Evolutionary conservation across 2,888 invertebrate species (phyloP).

Genomic region (Nephrotoma flavescens): DNA sequence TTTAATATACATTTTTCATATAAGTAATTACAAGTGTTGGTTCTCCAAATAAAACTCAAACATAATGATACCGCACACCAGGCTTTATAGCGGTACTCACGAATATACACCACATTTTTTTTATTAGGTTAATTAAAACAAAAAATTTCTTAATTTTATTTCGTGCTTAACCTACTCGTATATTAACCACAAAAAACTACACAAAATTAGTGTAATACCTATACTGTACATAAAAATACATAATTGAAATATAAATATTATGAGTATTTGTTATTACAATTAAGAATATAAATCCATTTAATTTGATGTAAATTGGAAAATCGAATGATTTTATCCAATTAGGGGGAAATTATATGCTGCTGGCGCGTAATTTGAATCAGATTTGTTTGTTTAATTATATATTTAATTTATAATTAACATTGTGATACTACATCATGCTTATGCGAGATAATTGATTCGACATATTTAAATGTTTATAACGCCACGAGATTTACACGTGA

Average conservation of each 20-base stretch:
- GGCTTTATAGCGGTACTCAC: too few species aligned
- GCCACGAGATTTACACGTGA: too few species aligned
- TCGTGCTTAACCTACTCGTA: neutral
- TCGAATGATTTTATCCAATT: neutral
- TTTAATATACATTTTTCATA: neutral
- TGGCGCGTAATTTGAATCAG: neutral
- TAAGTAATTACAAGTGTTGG: neutral
- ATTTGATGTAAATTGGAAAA: neutral
- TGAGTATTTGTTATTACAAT: neutral
- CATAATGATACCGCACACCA: neutral
- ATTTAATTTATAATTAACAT: neutral
- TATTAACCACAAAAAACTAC: neutral
- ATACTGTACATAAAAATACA: neutral
- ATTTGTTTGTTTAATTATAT: neutral
- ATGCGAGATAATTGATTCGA: too few species aligned
- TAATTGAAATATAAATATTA: neutral
- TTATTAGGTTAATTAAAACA: neutral
- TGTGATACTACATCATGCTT: too few species aligned
- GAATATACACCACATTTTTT: neutral
- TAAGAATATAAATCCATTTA: neutral
- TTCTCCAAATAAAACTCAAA: neutral
- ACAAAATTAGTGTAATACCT: neutral
- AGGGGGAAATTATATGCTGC: neutral
- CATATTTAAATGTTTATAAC: too few species aligned
- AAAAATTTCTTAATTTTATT: too few species aligned